Evolutionary conservation across 2,888 invertebrate genomes (phyloP).

Genomic region (Periphyllus acericola): DNA sequence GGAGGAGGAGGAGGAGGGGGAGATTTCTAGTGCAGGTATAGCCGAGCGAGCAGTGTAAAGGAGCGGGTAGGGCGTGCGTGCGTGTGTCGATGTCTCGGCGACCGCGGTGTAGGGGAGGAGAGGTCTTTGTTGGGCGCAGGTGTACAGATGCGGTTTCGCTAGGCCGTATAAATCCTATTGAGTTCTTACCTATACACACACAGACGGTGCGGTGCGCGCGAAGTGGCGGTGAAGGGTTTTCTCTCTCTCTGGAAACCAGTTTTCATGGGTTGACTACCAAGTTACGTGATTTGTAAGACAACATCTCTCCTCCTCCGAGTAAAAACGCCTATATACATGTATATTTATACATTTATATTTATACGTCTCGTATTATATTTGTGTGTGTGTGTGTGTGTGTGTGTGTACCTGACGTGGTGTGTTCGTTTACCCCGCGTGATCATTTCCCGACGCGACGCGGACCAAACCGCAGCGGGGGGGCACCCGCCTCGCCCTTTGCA

Average conservation of each 20-base stretch:
- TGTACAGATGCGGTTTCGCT: conserved; percentile 59
- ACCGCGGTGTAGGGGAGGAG: not conserved
- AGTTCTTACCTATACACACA: conserved; percentile 43
- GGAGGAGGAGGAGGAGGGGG: not conserved
- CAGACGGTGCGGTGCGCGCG: not conserved
- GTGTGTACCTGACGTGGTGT: conserved; percentile 7
- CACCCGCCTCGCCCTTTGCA: not conserved
- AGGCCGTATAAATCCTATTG: conserved; percentile 50
- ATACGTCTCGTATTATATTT: not conserved
- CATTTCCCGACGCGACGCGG: conserved; percentile 31
- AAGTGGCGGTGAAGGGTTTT: conserved; percentile 22
- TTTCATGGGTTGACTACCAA: conserved; percentile 58
- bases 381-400: not conserved
- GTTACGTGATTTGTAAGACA: conserved; percentile 62
- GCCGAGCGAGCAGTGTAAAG: not conserved
- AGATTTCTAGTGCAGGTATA: not conserved
- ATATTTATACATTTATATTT: not conserved
- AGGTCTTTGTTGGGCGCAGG: conserved; percentile 60
- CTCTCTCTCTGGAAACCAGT: conserved; percentile 49
- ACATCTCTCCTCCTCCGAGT: conserved; percentile 38
- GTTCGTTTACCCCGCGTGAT: conserved; percentile 51
- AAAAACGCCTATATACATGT: not conserved
- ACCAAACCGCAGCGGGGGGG: not conserved
- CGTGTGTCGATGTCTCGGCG: not conserved
- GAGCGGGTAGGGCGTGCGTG: not conserved